Conservation (phyloP, 1,140 invertebrate species). For the Campoletis sonorensis region DNA sequence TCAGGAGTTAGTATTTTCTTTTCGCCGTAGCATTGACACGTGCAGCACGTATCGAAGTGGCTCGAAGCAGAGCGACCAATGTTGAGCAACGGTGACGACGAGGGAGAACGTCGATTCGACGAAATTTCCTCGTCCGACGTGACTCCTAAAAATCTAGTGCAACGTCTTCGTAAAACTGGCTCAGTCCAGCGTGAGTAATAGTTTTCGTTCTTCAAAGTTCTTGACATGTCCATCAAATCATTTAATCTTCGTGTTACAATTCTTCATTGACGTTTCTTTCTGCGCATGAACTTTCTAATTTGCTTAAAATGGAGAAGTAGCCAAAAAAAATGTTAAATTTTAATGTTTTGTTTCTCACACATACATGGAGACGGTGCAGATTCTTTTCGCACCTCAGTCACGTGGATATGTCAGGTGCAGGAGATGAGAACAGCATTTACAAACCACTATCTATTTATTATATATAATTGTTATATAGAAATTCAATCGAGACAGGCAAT, state of each 20-base stretch:
- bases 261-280: conserved; percentile 29
- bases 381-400: neutral
- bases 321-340: neutral
- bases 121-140: conserved; percentile 50
- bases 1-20: conserved; percentile 28
- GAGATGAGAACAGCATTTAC: conserved; percentile 49
- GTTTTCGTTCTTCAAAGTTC: conserved; percentile 20
- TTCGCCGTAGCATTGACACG: conserved; percentile 18
- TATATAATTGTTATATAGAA: conserved; percentile 58
- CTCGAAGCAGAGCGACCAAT: neutral
- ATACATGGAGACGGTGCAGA: neutral
- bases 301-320: too few species aligned
- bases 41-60: conserved; percentile 39
- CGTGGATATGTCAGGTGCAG: neutral
- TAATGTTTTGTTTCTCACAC: neutral
- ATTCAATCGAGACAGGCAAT: conserved; percentile 59
- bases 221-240: conserved; percentile 40
- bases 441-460: conserved; percentile 65
- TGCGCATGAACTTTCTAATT: neutral
- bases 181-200: conserved; percentile 50
- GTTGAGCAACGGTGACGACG: conserved; percentile 41
- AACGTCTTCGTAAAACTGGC: conserved; percentile 45
- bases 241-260: neutral
- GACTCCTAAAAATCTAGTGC: conserved; percentile 16
- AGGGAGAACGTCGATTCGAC: conserved; percentile 40